A percentile compares a stretch with the other conserved stretches of the same genome.
These are phyloP conservation scores for Atta colombica DNA, from an alignment of 1,140 invertebrate genomes.

Conservation along the genomic window DNA sequence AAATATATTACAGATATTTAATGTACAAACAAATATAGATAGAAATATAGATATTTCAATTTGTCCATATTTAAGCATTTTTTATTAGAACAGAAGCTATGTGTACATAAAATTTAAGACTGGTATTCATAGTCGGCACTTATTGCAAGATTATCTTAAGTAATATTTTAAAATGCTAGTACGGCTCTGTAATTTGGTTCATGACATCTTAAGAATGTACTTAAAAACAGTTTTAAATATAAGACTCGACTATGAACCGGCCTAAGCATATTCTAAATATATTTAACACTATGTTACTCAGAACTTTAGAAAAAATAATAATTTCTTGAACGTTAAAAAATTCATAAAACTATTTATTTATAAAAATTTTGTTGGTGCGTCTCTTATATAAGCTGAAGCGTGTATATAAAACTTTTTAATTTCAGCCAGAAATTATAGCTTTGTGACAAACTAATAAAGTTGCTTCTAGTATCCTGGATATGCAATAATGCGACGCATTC, in stretches of 20 bases:
- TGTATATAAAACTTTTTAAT: background rate
- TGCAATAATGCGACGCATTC: background rate
- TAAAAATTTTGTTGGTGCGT: background rate
- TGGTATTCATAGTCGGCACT: no score
- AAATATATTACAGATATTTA: slow-evolving; percentile 17
- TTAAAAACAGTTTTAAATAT: no score
- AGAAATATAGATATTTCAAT: background rate
- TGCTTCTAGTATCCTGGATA: slow-evolving; percentile 1
- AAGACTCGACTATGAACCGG: no score
- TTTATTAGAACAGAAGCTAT: background rate
- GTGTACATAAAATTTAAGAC: no score
- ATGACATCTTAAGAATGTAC: no score
- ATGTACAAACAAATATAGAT: slow-evolving; percentile 3
- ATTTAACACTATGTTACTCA: background rate
- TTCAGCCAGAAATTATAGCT: slow-evolving; percentile 17
- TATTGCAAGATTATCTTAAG: no score
- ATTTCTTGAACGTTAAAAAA: background rate
- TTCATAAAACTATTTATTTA: background rate
- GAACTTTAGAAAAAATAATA: background rate
- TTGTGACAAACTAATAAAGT: slow-evolving; percentile 21
- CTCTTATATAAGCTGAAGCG: background rate
- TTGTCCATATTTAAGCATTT: background rate
- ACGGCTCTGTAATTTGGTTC: no score
- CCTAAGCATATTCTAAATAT: background rate
- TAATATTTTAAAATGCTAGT: no score